A percentile compares a stretch with the other conserved stretches of the same genome.
Conservation (phyloP, 92 coral and sea anemone species). For the Galaxea fascicularis region DNA sequence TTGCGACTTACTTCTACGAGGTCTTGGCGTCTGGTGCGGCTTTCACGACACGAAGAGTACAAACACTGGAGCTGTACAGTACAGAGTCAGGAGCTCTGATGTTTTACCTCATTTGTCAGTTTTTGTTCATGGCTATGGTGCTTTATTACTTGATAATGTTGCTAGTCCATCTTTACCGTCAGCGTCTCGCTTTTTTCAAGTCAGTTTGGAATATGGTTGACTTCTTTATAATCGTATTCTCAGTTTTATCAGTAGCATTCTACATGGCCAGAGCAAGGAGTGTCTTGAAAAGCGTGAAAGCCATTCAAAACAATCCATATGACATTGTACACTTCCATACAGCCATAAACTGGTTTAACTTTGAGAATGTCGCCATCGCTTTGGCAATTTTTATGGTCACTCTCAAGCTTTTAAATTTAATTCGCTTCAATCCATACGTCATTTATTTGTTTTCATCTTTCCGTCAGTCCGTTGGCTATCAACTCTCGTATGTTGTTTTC, state of each 20-base stretch:
- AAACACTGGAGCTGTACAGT: conserved; percentile 47
- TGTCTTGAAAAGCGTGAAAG: conserved; percentile 30
- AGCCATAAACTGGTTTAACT: conserved; percentile 41
- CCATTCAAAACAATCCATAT: conserved; percentile 51
- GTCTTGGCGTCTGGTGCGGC: conserved; percentile 49
- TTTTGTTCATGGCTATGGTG: conserved; percentile 57
- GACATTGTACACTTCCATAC: conserved; percentile 41
- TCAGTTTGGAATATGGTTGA: conserved; percentile 61
- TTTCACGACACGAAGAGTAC: conserved; percentile 20
- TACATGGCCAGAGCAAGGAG: conserved; percentile 48
- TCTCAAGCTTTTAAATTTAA: conserved; percentile 46
- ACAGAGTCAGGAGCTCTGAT: conserved; percentile 51
- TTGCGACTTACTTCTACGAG: conserved; percentile 53
- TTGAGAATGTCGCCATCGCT: conserved; percentile 46
- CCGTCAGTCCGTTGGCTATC: conserved; percentile 45
- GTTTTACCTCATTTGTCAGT: conserved; percentile 58
- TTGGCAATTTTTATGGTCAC: conserved; percentile 52
- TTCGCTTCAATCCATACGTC: conserved; percentile 60
- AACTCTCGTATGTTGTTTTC: conserved; percentile 17
- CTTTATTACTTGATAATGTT: conserved; percentile 35
- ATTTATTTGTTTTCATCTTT: conserved; percentile 46
- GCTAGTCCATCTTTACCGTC: conserved; percentile 39
- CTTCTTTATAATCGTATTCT: conserved; percentile 21
- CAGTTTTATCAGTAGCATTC: conserved; percentile 40
- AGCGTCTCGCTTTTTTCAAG: conserved; percentile 24